A percentile compares a stretch with the other conserved stretches of the same genome.
phyloP scores from a whole-genome alignment of 2,113 vertebrate species.

The Prionailurus viverrinus region DNA sequence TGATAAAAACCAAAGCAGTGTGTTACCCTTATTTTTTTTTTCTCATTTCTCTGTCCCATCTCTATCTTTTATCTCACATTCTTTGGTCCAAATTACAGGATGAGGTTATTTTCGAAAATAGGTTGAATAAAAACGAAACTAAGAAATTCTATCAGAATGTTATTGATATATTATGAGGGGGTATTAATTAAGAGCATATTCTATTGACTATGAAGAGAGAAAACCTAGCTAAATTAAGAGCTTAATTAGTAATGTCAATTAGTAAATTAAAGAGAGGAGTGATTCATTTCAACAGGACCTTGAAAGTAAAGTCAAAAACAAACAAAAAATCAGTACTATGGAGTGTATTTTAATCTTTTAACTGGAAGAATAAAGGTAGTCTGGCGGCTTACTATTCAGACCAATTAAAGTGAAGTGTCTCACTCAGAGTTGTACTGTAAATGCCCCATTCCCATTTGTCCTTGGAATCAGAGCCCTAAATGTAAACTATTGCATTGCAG shows the following conservation, averaged over 20 bases:
- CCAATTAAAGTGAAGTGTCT: background rate
- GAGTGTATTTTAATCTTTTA: background rate
- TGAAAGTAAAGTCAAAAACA: background rate
- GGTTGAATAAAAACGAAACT: background rate
- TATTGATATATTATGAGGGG: background rate
- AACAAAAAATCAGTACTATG: background rate
- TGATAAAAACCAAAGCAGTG: rapidly evolving
- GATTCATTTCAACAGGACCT: background rate
- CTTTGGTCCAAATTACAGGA: background rate
- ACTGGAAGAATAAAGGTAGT: background rate
- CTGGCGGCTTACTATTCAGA: background rate
- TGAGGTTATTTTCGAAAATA: background rate
- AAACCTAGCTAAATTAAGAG: background rate
- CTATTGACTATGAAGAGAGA: background rate
- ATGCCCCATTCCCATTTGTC: background rate
- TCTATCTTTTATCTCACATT: background rate
- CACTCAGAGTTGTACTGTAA: background rate
- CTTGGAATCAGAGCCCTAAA: background rate
- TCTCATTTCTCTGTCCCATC: background rate
- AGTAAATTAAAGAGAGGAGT: background rate
- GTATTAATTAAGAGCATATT: background rate
- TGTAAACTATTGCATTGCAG: background rate
- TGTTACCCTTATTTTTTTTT: background rate
- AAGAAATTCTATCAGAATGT: background rate
- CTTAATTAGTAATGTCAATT: background rate